A percentile compares a stretch with the other conserved stretches of the same genome.
These are phyloP conservation scores for Rhizomys pruinosus DNA, from an alignment of 2,113 vertebrate genomes.

Conservation along the genomic window DNA sequence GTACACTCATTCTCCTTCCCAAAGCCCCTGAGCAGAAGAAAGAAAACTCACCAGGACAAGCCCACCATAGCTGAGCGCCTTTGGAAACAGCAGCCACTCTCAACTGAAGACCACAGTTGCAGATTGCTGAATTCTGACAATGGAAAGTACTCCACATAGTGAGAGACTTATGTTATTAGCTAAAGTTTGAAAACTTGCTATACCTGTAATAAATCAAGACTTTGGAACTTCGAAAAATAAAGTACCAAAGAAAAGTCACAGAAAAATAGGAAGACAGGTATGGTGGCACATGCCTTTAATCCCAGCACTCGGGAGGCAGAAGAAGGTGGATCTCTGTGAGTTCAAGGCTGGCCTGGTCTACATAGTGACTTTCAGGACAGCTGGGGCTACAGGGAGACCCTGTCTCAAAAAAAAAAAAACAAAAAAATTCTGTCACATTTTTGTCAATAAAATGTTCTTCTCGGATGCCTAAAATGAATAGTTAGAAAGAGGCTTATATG, in stretches of 20 bases:
- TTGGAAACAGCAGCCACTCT: background rate
- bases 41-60: background rate
- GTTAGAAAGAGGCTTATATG: background rate
- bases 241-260: background rate
- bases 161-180: background rate
- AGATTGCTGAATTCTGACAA: background rate
- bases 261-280: too few relatives aligned
- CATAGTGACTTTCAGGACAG: too few relatives aligned
- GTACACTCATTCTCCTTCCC: background rate
- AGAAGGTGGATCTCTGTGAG: too few relatives aligned
- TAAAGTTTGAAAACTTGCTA: background rate
- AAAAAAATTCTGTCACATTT: background rate
- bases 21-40: background rate
- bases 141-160: background rate
- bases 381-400: too few relatives aligned
- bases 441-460: background rate
- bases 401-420: too few relatives aligned
- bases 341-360: too few relatives aligned
- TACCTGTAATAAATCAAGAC: background rate
- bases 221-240: constrained; percentile 29
- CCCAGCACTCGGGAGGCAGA: too few relatives aligned
- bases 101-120: background rate
- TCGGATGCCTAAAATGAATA: background rate
- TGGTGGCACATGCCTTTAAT: too few relatives aligned
- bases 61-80: background rate